Conservation (phyloP, 2,113 vertebrate species). For the Thunnus thynnus region DNA sequence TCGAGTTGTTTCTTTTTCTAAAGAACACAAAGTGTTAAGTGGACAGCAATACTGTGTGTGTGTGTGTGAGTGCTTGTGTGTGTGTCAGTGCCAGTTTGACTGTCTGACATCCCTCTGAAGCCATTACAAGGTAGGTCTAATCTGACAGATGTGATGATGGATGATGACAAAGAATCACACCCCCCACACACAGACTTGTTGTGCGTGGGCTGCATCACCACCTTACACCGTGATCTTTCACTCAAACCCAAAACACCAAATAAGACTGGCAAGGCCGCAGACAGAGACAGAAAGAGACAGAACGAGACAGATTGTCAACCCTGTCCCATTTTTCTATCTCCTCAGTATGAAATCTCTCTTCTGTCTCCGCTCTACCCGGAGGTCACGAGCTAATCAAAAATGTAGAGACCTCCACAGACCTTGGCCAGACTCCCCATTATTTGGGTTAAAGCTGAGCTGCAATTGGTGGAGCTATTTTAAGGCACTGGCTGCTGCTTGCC, state of each 20-base stretch:
- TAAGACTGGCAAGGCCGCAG: slow-evolving; percentile 16
- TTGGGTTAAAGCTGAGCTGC: slow-evolving; percentile 76
- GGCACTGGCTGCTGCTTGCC: slow-evolving; percentile 58
- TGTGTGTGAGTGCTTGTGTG: background rate
- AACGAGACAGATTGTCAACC: background rate
- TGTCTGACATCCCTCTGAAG: slow-evolving; percentile 60
- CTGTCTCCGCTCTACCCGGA: slow-evolving; percentile 39
- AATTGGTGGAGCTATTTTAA: slow-evolving; percentile 72
- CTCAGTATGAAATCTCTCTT: slow-evolving; percentile 38
- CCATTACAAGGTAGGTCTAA: slow-evolving; percentile 59
- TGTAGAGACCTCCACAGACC: slow-evolving; percentile 66
- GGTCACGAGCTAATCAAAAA: slow-evolving; percentile 72
- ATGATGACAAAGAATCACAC: slow-evolving; percentile 49
- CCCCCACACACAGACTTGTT: slow-evolving; percentile 14
- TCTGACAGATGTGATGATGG: slow-evolving; percentile 63
- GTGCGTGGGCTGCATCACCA: slow-evolving; percentile 5
- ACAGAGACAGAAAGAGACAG: slow-evolving; percentile 25
- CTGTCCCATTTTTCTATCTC: slow-evolving; percentile 40
- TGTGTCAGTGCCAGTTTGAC: slow-evolving; percentile 17
- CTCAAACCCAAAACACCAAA: slow-evolving; percentile 26
- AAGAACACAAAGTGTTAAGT: slow-evolving; percentile 41
- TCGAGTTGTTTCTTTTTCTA: slow-evolving; percentile 35
- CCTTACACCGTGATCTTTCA: slow-evolving; percentile 47
- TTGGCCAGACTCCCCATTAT: slow-evolving; percentile 72
- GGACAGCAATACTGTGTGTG: slow-evolving; percentile 21